phyloP scores from a whole-genome alignment of 2,113 vertebrate species.

The Prunella himalayana region DNA sequence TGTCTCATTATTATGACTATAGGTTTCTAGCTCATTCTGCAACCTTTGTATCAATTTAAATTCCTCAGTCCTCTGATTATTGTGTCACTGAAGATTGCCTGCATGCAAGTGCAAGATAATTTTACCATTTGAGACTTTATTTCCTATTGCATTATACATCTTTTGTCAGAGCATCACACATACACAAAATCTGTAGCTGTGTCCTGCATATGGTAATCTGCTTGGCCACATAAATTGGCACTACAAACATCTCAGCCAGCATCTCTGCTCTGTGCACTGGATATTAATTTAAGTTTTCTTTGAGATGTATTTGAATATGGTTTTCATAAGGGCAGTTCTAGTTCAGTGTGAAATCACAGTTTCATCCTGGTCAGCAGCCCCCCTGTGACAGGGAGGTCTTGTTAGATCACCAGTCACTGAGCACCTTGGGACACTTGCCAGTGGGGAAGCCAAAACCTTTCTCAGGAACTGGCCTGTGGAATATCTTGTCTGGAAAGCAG shows the following conservation, averaged over 20 bases:
- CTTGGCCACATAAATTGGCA: neutral
- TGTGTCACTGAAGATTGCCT: neutral
- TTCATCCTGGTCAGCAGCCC: neutral
- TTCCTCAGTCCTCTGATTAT: neutral
- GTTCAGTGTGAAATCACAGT: neutral
- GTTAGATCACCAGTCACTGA: neutral
- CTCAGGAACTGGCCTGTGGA: neutral
- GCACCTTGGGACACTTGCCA: neutral
- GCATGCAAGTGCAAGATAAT: neutral
- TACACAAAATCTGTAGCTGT: neutral
- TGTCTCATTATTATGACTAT: neutral
- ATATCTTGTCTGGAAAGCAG: neutral
- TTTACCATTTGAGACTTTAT: neutral
- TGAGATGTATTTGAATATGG: neutral
- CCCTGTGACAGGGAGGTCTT: accelerated
- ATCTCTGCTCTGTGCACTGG: neutral
- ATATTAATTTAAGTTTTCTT: neutral
- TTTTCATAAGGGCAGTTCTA: neutral
- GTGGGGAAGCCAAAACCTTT: neutral
- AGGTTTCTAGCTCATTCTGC: neutral
- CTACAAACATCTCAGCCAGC: neutral
- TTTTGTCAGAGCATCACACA: neutral
- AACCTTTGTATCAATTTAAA: neutral
- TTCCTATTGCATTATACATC: neutral
- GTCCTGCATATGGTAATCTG: neutral